A percentile compares a stretch with the other conserved stretches of the same genome.
Evolutionary conservation across 2,797 vertebrate genomes (phyloP).

Genomic region (Bovichtus diacanthus): DNA sequence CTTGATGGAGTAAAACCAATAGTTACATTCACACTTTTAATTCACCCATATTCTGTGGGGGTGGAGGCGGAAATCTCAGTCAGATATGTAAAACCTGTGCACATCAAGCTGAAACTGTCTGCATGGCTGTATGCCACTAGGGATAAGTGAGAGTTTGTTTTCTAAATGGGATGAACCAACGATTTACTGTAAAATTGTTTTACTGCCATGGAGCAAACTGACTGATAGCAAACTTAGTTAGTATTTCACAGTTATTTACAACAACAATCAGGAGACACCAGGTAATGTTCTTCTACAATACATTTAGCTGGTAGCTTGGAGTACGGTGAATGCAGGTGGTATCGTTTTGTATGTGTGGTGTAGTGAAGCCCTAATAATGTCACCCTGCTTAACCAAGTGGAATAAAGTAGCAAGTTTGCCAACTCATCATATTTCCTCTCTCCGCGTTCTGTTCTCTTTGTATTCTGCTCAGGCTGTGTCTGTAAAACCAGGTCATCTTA

Average conservation of each 20-base stretch:
- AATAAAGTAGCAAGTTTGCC: slow-evolving; percentile 10
- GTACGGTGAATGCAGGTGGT: neutral
- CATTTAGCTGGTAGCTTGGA: neutral
- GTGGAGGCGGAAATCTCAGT: neutral
- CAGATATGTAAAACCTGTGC: neutral
- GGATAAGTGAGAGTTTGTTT: neutral
- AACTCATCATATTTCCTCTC: slow-evolving; percentile 26
- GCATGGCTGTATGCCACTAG: neutral
- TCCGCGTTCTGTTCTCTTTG: slow-evolving; percentile 18
- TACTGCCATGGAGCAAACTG: neutral
- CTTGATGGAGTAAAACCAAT: neutral
- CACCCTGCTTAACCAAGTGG: neutral
- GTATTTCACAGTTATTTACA: neutral
- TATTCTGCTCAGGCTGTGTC: slow-evolving; percentile 19
- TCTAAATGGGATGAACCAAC: neutral
- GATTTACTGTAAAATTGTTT: neutral
- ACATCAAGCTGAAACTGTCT: neutral
- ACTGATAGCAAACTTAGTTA: neutral
- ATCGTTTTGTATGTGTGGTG: neutral
- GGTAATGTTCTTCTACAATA: neutral
- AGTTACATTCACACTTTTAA: neutral
- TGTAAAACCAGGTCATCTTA: slow-evolving; percentile 43
- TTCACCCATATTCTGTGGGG: neutral
- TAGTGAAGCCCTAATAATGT: neutral
- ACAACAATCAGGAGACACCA: neutral